These are phyloP conservation scores for Crenichthys baileyi DNA, from an alignment of 2,797 vertebrate genomes.

Conservation along the genomic window DNA sequence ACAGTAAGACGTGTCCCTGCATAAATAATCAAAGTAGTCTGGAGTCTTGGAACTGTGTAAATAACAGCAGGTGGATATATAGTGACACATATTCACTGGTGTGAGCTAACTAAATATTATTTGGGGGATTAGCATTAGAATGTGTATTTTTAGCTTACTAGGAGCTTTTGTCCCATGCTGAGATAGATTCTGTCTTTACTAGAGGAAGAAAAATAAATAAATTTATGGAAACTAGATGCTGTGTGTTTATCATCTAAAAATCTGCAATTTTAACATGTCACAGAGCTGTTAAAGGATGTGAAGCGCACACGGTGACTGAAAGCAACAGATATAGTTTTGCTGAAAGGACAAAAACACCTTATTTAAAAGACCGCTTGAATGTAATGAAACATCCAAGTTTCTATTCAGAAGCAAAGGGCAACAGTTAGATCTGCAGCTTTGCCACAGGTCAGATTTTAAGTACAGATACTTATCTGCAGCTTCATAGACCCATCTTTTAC, in stretches of 20 bases:
- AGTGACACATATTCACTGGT: conserved; percentile 30
- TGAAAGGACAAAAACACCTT: conserved; percentile 10
- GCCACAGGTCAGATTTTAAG: conserved; percentile 41
- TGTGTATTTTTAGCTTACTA: conserved; percentile 29
- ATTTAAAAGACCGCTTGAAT: conserved; percentile 6
- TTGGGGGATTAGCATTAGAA: conserved; percentile 22
- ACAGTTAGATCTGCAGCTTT: conserved; percentile 27
- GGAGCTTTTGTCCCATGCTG: conserved; percentile 13
- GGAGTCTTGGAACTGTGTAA: conserved; percentile 40
- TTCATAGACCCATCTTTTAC: conserved; percentile 18
- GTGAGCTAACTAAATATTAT: conserved; percentile 24
- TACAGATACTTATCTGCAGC: conserved; percentile 15
- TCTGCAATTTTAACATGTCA: conserved; percentile 19
- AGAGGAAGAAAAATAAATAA: conserved; percentile 25
- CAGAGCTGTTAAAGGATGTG: conserved; percentile 13
- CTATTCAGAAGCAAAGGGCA: conserved; percentile 8
- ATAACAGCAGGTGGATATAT: conserved; percentile 53
- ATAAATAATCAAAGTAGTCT: conserved; percentile 55
- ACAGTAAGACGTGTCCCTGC: conserved; percentile 35
- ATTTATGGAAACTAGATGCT: conserved; percentile 22
- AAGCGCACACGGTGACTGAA: conserved; percentile 14
- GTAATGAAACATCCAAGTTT: conserved; percentile 27
- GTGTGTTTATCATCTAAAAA: conserved; percentile 23
- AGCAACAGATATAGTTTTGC: conserved; percentile 24
- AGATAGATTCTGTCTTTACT: conserved; percentile 1